Base-by-base conservation (phyloP, 2,113 vertebrate species). In the Chaetorhynchus papuensis region DNA sequence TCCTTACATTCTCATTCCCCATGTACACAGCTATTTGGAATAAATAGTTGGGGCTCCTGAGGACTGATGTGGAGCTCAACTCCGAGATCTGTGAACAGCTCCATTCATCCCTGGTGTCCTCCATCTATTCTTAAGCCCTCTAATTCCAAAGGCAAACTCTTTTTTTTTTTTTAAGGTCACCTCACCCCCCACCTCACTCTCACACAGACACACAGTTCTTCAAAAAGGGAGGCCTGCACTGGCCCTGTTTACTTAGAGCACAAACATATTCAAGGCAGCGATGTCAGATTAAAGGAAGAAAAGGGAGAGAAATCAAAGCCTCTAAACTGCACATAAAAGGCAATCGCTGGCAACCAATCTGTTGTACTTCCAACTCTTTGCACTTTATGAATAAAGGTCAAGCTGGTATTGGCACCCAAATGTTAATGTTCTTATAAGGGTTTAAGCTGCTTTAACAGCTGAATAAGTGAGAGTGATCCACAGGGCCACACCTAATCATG, bases 251-350 rank as follows among this genome's bases (percentile, higher is more conserved):
- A 98, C 98, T 98, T 98, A 98, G 98, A 98, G 97, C 94, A 97
- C 97, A 98, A 98, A 98, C 98, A 98, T 98, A 96, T 98, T 98
- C 97, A 97, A 98, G 98, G 93, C 98, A 97, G 94, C 39, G 78
- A 98, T 98, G 98, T 98, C 98, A 98, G 98, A 98, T 98, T 98
- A 98, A 98, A 97, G 97, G 98, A 98, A 98, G 98, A 98, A 98
- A 98, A 94, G 97, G 89, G 96, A 93, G 90, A 97, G 96, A 97
- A 98, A 98, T 98, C 97, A 98, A 99, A 98, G 98, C 97, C 97
- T 94, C 97, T 97, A 98, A 98, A 98, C 96, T 97, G 97, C 96
- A 97, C 98, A 98, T 98, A 98, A 98, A 98, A 98, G 98, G 97
- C 98, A 94, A 97, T 97, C 33, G 93, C 97, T 98, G 98, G 98